Evolutionary conservation across 2,888 invertebrate species (phyloP).

Genomic region (Venusia cambrica): DNA sequence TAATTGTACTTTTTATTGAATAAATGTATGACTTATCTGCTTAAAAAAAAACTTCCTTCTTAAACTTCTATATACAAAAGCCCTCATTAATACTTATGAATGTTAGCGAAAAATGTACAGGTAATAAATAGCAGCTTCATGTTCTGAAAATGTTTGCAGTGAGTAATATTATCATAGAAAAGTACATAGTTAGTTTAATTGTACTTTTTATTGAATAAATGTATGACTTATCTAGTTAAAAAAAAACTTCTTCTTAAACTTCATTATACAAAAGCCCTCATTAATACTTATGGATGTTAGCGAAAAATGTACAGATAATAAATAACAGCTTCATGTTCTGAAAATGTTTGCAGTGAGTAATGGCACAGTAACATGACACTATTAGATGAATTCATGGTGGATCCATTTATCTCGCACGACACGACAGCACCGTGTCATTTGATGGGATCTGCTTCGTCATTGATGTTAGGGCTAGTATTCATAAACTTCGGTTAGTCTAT

Average conservation of each 20-base stretch:
- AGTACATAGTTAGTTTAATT: too few relatives aligned
- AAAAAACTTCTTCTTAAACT: too few relatives aligned
- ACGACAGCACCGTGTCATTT: conserved; percentile 27
- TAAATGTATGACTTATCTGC: too few relatives aligned
- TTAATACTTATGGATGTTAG: conserved; percentile 9
- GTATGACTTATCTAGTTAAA: too few relatives aligned
- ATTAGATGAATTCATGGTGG: conserved; percentile 46
- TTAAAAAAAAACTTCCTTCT: too few relatives aligned
- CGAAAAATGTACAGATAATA: conserved; percentile 34
- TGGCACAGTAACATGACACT: conserved; percentile 58
- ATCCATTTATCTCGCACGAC: conserved; percentile 34
- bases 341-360: conserved; percentile 63
- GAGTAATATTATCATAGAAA: too few relatives aligned
- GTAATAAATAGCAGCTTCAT: conserved; percentile 46
- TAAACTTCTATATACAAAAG: too few relatives aligned
- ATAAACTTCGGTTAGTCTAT: too few relatives aligned
- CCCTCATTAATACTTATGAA: too few relatives aligned
- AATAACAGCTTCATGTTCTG: conserved; percentile 46
- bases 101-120: conserved; percentile 20
- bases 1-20: too few relatives aligned
- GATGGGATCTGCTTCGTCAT: conserved; percentile 3
- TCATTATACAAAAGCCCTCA: too few relatives aligned
- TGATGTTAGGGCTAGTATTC: background rate
- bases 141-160: conserved; percentile 57
- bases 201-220: too few relatives aligned